Conservation (phyloP, 2,797 vertebrate species). For the Cygnus olor region DNA sequence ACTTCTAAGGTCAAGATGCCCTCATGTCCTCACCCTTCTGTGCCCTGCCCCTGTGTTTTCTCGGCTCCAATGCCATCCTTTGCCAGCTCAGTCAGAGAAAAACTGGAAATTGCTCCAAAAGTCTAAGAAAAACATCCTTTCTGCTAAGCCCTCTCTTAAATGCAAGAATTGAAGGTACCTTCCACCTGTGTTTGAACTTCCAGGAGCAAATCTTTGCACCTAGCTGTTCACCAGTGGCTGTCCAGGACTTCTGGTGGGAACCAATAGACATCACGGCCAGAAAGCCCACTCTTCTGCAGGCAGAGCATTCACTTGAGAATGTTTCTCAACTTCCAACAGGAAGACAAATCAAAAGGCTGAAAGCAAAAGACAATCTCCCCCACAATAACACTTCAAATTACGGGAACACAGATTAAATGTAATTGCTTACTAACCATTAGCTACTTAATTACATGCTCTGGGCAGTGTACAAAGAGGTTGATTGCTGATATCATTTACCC, state of each 20-base stretch:
- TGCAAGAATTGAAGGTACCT: neutral
- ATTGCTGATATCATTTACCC: neutral
- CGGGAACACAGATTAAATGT: neutral
- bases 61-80: neutral
- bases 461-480: neutral
- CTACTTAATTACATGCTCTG: constrained; percentile 25
- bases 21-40: neutral
- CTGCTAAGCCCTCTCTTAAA: neutral
- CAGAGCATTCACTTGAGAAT: neutral
- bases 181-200: neutral
- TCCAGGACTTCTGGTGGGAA: neutral
- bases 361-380: neutral
- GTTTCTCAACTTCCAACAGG: neutral
- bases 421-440: neutral
- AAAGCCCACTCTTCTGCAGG: neutral
- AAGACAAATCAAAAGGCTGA: neutral
- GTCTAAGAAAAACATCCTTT: neutral
- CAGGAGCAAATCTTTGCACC: neutral
- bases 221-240: rapidly evolving
- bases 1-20: neutral
- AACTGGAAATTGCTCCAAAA: neutral
- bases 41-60: neutral
- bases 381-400: neutral
- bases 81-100: neutral
- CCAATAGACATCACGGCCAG: rapidly evolving